phyloP scores from a whole-genome alignment of 92 coral and sea anemone species.

The Galaxea fascicularis region DNA sequence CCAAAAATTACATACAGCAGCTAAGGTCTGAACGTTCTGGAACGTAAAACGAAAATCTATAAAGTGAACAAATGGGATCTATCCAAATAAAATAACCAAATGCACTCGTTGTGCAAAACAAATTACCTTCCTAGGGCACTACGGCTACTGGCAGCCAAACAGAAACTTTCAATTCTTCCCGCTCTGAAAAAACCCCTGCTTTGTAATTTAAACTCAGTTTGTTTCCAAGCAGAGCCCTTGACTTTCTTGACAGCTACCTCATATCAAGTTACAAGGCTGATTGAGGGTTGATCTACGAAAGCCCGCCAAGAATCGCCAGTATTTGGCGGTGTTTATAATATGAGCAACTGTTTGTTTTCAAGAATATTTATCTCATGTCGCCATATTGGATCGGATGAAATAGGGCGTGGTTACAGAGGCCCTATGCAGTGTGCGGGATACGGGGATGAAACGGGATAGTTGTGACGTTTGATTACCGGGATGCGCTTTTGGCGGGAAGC shows the following conservation, averaged over 20 bases:
- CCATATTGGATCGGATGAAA: conserved; percentile 22
- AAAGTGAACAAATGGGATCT: not conserved
- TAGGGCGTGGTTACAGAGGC: conserved; percentile 39
- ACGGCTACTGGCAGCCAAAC: conserved; percentile 2
- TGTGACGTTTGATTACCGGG: too few relatives aligned
- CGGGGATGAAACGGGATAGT: too few relatives aligned
- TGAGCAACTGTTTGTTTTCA: conserved; percentile 27
- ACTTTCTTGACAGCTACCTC: conserved; percentile 39
- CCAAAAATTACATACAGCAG: not conserved
- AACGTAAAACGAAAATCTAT: not conserved
- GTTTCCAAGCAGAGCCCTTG: conserved; percentile 5
- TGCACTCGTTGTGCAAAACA: not conserved
- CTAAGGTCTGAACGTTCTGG: not conserved
- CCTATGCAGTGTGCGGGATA: too few relatives aligned
- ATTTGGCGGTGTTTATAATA: conserved; percentile 17
- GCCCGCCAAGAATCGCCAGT: conserved; percentile 37
- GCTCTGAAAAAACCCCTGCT: not conserved
- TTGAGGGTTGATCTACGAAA: not conserved
- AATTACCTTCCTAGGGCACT: conserved; percentile 29
- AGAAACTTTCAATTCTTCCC: conserved; percentile 27
- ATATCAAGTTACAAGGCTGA: conserved; percentile 34
- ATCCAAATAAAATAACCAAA: not conserved
- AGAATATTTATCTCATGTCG: conserved; percentile 19
- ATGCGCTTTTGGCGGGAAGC: too few relatives aligned
- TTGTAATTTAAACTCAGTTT: not conserved